These are phyloP conservation scores for Teleiodes luculella DNA, from an alignment of 2,888 invertebrate species.

Conservation along the genomic window DNA sequence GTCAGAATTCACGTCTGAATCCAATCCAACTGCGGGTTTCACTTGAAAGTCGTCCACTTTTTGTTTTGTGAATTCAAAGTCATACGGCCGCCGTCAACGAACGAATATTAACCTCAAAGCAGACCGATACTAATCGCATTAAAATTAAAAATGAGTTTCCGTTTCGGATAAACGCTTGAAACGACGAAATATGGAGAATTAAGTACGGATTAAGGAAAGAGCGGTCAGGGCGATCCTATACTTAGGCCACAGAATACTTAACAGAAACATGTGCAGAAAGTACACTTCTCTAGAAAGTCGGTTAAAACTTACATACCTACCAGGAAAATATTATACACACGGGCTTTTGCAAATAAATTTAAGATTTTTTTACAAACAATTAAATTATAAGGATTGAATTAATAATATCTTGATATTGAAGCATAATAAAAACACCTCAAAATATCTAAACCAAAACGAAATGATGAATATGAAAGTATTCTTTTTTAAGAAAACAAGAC, in stretches of 20 bases:
- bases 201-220: slow-evolving; percentile 62
- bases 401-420: too few relatives aligned
- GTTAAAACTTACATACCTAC: too few relatives aligned
- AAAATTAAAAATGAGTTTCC: slow-evolving; percentile 50
- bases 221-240: slow-evolving; percentile 55
- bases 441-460: too few relatives aligned
- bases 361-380: too few relatives aligned
- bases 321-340: too few relatives aligned
- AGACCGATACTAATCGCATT: slow-evolving; percentile 35
- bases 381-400: too few relatives aligned
- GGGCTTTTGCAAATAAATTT: too few relatives aligned
- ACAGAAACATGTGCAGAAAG: too few relatives aligned
- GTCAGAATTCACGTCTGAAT: neutral
- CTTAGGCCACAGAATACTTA: slow-evolving; percentile 27
- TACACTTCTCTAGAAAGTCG: too few relatives aligned
- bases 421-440: too few relatives aligned
- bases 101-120: slow-evolving; percentile 3
- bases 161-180: slow-evolving; percentile 51
- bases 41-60: neutral
- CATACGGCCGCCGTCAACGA: neutral
- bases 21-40: neutral
- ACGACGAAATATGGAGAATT: slow-evolving; percentile 64
- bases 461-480: too few relatives aligned
- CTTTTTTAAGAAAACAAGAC: too few relatives aligned
- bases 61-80: neutral